Evolutionary conservation across 2,888 invertebrate genomes (phyloP).

Genomic region (Cotesia congregata): DNA sequence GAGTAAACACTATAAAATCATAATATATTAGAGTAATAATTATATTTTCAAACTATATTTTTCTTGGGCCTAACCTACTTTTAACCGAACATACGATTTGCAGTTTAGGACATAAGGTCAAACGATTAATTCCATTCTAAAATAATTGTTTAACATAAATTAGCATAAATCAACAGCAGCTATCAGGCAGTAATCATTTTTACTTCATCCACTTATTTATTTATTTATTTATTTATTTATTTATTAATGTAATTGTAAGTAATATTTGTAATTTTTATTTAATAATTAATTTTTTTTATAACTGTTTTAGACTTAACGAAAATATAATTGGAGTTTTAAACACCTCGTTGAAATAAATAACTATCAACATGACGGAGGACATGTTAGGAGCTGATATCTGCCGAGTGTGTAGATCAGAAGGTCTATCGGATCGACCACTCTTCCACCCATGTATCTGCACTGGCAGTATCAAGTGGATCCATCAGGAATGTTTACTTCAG

Average conservation of each 20-base stretch:
- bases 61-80: conserved; percentile 25
- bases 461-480: conserved; percentile 99
- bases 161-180: not conserved
- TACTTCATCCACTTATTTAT: not conserved
- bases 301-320: conserved; percentile 15
- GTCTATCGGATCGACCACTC: conserved; percentile 89
- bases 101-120: conserved; percentile 18
- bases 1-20: not conserved
- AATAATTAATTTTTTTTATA: not conserved
- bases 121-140: not conserved
- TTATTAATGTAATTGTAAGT: not conserved
- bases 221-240: too few species aligned
- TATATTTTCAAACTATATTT: not conserved
- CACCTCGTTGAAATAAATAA: conserved; percentile 18
- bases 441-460: conserved; percentile 99
- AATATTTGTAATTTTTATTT: not conserved
- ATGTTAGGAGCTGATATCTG: conserved; percentile 89
- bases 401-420: conserved; percentile 97
- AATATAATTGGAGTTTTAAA: conserved; percentile 34
- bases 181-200: not conserved
- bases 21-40: not conserved
- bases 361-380: conserved; percentile 71
- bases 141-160: not conserved
- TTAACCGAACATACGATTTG: not conserved
- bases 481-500: conserved; percentile 97